A percentile compares a stretch with the other conserved stretches of the same genome.
phyloP scores from a whole-genome alignment of 2,113 vertebrate genomes.

The Paradoxurus hermaphroditus region DNA sequence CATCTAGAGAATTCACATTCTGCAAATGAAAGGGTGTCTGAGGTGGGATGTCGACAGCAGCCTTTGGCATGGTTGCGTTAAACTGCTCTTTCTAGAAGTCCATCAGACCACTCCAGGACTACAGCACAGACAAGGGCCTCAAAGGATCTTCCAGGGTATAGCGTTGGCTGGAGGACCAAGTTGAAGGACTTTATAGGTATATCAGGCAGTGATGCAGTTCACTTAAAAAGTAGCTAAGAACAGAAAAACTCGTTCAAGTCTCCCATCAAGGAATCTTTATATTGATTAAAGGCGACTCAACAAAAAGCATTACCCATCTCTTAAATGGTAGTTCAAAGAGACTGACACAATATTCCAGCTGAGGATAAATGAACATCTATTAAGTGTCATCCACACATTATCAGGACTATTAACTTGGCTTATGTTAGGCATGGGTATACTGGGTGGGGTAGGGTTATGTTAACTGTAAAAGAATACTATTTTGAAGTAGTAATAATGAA shows the following conservation, averaged over 20 bases:
- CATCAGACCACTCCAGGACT: background rate
- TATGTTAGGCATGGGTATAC: background rate
- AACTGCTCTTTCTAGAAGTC: background rate
- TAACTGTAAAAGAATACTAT: background rate
- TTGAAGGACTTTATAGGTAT: background rate
- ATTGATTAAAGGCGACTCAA: background rate
- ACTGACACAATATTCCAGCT: background rate
- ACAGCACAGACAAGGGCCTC: background rate
- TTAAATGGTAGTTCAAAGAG: background rate
- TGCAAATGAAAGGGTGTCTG: background rate
- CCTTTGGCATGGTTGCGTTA: background rate
- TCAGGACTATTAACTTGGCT: background rate
- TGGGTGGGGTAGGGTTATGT: background rate
- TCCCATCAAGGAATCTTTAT: background rate
- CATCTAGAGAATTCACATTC: background rate
- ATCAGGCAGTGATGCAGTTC: background rate
- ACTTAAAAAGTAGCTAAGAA: background rate
- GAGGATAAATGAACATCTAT: background rate
- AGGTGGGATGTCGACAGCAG: background rate
- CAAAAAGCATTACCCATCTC: background rate
- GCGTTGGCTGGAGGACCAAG: background rate
- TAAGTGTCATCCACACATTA: background rate
- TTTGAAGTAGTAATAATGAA: background rate
- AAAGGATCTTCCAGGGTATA: background rate
- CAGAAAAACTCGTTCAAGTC: background rate